Evolutionary conservation across 1,140 invertebrate species (phyloP).

Genomic region (Eurosta solidaginis): DNA sequence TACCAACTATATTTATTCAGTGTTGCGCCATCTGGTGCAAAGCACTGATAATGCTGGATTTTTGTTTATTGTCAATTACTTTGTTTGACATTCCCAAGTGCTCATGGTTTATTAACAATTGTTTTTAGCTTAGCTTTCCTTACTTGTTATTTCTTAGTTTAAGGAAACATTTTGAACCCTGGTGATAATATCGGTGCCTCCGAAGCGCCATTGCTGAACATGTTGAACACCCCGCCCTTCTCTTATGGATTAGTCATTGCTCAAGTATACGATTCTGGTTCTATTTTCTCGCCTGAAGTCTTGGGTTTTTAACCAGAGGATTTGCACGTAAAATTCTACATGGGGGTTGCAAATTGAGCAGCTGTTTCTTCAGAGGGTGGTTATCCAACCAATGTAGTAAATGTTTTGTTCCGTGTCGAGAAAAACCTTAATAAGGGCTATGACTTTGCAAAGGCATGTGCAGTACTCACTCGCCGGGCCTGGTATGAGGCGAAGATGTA

Average conservation of each 20-base stretch:
- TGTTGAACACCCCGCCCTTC: constrained; percentile 99
- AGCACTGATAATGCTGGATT: no score
- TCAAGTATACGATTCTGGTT: constrained; percentile 98
- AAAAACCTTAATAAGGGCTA: background rate
- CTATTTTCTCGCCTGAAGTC: constrained; percentile 94
- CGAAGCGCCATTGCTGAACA: constrained; percentile 97
- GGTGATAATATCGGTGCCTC: constrained; percentile 98
- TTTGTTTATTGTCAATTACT: no score
- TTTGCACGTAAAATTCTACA: constrained; percentile 85
- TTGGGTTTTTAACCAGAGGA: constrained; percentile 98
- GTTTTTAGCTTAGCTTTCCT: no score
- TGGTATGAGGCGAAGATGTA: background rate
- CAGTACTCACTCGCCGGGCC: background rate
- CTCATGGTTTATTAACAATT: no score
- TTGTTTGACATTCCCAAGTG: no score
- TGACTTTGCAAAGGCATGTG: background rate
- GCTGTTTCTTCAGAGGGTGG: constrained; percentile 91
- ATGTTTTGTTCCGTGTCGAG: constrained; percentile 32
- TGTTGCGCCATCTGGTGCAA: no score
- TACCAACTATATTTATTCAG: no score
- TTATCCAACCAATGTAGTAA: constrained; percentile 63
- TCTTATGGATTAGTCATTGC: constrained; percentile 95
- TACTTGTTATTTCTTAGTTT: no score
- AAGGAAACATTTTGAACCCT: constrained; percentile 91
- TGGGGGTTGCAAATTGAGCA: constrained; percentile 92